phyloP scores from a whole-genome alignment of 2,113 vertebrate species.

The Natator depressus region DNA sequence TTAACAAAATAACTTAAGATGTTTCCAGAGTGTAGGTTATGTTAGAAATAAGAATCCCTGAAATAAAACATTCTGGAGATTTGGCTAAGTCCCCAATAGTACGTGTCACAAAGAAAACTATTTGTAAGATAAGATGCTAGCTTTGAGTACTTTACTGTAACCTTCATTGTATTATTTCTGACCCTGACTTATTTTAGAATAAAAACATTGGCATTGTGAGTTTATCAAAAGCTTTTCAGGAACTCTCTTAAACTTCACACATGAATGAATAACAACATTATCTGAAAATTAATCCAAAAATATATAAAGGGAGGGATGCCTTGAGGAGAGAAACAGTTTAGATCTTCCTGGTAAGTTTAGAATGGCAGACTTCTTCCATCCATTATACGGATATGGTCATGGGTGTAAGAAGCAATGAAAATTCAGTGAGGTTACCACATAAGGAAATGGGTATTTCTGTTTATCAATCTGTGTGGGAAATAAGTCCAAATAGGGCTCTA shows the following conservation, averaged over 20 bases:
- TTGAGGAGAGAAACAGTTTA: neutral
- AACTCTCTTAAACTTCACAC: conserved; percentile 10
- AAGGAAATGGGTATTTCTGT: neutral
- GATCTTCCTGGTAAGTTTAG: neutral
- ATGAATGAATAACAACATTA: neutral
- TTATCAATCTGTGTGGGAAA: conserved; percentile 4
- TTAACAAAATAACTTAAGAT: neutral
- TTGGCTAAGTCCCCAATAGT: neutral
- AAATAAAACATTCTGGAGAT: neutral
- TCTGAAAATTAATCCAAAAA: neutral
- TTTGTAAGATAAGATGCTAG: neutral
- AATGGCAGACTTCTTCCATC: neutral
- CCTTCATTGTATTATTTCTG: conserved; percentile 7
- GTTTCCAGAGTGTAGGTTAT: neutral
- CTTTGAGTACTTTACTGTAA: neutral
- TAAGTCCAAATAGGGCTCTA: neutral
- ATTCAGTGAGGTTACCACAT: neutral
- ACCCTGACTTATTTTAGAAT: neutral
- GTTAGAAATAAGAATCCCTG: neutral
- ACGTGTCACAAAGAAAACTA: neutral
- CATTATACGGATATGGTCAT: neutral
- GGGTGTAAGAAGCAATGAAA: accelerated
- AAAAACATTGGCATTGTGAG: neutral
- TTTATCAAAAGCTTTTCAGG: conserved; percentile 19
- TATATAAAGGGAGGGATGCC: neutral